Conservation (phyloP, 2,113 vertebrate species). For the Progne subis region DNA sequence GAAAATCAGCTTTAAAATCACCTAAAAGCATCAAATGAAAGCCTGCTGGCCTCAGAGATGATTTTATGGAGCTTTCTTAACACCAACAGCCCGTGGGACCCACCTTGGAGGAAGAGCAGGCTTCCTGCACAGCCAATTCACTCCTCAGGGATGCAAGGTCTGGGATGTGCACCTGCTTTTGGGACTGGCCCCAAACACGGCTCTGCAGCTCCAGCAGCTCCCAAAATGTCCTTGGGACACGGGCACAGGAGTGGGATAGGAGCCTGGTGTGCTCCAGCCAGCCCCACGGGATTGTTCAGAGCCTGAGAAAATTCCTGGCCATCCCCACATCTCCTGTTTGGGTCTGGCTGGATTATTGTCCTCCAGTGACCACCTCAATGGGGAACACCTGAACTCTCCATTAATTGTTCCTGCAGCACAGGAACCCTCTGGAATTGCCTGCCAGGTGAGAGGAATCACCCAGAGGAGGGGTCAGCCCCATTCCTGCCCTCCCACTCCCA, state of each 20-base stretch:
- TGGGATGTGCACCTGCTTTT: rapidly evolving
- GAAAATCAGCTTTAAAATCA: not conserved
- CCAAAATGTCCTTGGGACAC: not conserved
- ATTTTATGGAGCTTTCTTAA: not conserved
- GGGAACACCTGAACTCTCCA: not conserved
- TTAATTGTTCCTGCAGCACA: not conserved
- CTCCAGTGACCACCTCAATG: not conserved
- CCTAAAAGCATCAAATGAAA: not conserved
- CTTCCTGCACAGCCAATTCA: not conserved
- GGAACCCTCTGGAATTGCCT: not conserved
- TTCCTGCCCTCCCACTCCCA: not conserved
- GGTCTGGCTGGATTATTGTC: not conserved
- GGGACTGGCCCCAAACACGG: rapidly evolving
- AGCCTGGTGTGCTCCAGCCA: not conserved
- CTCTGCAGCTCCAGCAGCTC: not conserved
- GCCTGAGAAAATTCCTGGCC: not conserved
- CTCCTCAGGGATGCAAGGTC: rapidly evolving
- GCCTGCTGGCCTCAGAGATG: not conserved
- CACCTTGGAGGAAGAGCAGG: not conserved
- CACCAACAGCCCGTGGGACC: not conserved
- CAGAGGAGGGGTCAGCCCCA: no score
- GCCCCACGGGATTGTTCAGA: rapidly evolving
- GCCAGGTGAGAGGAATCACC: not conserved
- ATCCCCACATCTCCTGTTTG: no score
- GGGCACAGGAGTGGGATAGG: rapidly evolving